Evolutionary conservation across 1,140 invertebrate genomes (phyloP).

Genomic region (Chelonus insularis): DNA sequence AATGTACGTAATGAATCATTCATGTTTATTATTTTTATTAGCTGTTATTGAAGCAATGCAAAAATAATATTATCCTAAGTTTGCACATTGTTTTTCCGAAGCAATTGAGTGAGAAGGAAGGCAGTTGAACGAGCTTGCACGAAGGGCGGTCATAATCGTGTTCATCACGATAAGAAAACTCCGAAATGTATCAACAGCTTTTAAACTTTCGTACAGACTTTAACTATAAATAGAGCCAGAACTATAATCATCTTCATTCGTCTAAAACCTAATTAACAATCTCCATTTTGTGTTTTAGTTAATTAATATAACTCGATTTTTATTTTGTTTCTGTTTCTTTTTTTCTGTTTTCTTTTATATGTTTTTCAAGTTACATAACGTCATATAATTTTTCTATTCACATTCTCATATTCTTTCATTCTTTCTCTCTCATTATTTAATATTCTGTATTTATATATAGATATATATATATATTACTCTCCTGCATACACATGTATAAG

Average conservation of each 20-base stretch:
- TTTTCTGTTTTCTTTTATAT: slow-evolving; percentile 19
- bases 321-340: too few species aligned
- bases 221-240: slow-evolving; percentile 56
- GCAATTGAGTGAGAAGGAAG: slow-evolving; percentile 35
- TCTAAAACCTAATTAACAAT: slow-evolving; percentile 53
- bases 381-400: slow-evolving; percentile 31
- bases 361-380: slow-evolving; percentile 28
- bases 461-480: too few species aligned
- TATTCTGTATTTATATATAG: slow-evolving; percentile 28
- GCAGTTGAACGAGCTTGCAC: slow-evolving; percentile 36
- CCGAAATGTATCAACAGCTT: slow-evolving; percentile 35
- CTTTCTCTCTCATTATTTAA: neutral
- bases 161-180: slow-evolving; percentile 14
- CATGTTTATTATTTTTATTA: slow-evolving; percentile 13
- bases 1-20: slow-evolving; percentile 6
- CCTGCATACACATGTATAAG: too few species aligned
- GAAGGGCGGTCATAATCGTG: slow-evolving; percentile 22
- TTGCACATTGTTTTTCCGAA: slow-evolving; percentile 27
- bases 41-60: slow-evolving; percentile 30
- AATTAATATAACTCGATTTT: too few species aligned
- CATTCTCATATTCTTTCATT: slow-evolving; percentile 13
- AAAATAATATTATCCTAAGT: slow-evolving; percentile 32
- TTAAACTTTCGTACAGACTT: slow-evolving; percentile 45
- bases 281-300: slow-evolving; percentile 24
- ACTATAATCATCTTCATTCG: slow-evolving; percentile 28